phyloP scores from a whole-genome alignment of 2,888 invertebrate genomes.

The Flexamia atlantica region DNA sequence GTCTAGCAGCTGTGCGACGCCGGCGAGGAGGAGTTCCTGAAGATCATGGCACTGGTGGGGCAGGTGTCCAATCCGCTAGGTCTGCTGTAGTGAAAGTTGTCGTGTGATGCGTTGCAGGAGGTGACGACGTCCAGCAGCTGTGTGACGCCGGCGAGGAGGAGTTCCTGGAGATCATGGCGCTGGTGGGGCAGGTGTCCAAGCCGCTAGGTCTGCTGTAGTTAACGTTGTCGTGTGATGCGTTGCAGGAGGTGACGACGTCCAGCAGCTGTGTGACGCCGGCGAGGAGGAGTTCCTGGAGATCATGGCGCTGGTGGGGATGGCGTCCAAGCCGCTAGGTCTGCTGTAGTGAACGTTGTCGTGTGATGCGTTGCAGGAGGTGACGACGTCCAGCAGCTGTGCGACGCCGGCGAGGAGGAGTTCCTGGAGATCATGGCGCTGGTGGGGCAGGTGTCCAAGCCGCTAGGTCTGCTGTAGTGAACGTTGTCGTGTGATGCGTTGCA shows the following conservation, averaged over 20 bases:
- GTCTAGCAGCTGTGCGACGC: constrained; percentile 99
- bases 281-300: constrained; percentile 92
- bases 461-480: constrained; percentile 76
- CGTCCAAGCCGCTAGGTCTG: no score
- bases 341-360: no score
- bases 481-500: constrained; percentile 72
- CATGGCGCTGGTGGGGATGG: constrained; percentile 76
- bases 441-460: constrained; percentile 96
- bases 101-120: constrained; percentile 79
- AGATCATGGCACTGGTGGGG: constrained; percentile 26
- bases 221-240: neutral
- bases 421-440: constrained; percentile 79
- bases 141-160: constrained; percentile 99
- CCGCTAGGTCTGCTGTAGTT: constrained; percentile 75
- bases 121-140: constrained; percentile 98
- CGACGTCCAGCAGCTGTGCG: constrained; percentile 90
- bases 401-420: constrained; percentile 85
- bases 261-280: constrained; percentile 98
- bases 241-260: constrained; percentile 97
- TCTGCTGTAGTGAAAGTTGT: constrained; percentile 92
- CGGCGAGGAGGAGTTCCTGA: constrained; percentile 97
- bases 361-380: constrained; percentile 87
- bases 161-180: constrained; percentile 79
- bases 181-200: constrained; percentile 91
- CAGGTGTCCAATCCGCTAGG: constrained; percentile 99